Base-by-base conservation (phyloP, 2,797 vertebrate genomes). In the Coregonus sp. region DNA sequence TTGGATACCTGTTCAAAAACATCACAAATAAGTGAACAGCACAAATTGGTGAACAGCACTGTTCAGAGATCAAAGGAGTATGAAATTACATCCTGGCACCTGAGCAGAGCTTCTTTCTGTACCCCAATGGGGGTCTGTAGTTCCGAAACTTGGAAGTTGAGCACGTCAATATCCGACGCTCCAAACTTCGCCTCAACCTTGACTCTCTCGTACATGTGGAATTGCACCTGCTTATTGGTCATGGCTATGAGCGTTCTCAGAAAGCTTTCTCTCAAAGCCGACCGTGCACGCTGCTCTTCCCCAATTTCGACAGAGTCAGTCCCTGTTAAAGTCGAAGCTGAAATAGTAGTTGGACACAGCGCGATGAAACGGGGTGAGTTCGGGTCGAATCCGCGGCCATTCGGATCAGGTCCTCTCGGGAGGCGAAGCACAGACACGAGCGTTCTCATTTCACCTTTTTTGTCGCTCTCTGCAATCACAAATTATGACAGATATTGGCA, bases 121-220 rank as follows among this genome's bases (percentile, higher is more conserved):
- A 97, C 92, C 0, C 96, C 96, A 1, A 97, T 93, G 0, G 96
- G 97, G 0, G 96, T 98, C 82, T 96, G 94, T 73, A 98, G 84
- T 75, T 96, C 93, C 0, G 95, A 95, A 70, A 97, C 96, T 40
- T 97, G 96, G 82, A 97, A 96, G 86, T 97, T 96, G 77, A 96
- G 91, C 54, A 96, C 92, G 1, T 97, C 96, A 0, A 97, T 95
- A 73, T 97, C 96, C 0, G 95, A 94, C 0, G 95, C 93, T 0
- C 95, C 92, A 1, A 98, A 97, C 4, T 80, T 89, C 0, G 96
- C 96, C 0, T 90, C 89, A 70, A 98, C 94, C 0, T 79, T 91
- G 50, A 97, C 95, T 0, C 91, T 92, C 37, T 94, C 94, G 0
- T 96, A 84, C 90, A 98, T 86, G 5, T 88, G 83, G 81, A 98